phyloP scores from a whole-genome alignment of 2,113 vertebrate genomes.

The Cyanoliseus patagonus region DNA sequence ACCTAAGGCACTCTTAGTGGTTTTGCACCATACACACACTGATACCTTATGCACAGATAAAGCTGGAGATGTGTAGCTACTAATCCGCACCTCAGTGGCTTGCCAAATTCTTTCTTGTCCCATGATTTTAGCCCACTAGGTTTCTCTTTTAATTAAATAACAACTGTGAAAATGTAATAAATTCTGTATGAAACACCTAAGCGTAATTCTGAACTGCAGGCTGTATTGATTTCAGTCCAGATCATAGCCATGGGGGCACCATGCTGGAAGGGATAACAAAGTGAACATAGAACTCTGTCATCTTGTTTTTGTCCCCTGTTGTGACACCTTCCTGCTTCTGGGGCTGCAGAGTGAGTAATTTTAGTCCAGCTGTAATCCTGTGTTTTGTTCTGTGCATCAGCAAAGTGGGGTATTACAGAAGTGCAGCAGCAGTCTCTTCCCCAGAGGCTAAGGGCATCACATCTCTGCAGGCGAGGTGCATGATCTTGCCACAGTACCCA shows the following conservation, averaged over 20 bases:
- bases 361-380: not conserved
- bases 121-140: slow-evolving; percentile 6
- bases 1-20: not conserved
- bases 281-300: not conserved
- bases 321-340: slow-evolving; percentile 18
- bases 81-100: slow-evolving; percentile 9
- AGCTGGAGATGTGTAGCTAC: not conserved
- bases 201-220: not conserved
- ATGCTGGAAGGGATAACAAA: not conserved
- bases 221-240: slow-evolving; percentile 16
- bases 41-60: slow-evolving; percentile 13
- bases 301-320: slow-evolving; percentile 4
- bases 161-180: slow-evolving; percentile 35
- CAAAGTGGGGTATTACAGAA: not conserved
- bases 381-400: not conserved
- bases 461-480: slow-evolving; percentile 4
- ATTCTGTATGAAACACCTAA: not conserved
- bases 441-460: not conserved
- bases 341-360: not conserved
- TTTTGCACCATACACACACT: not conserved
- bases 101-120: slow-evolving; percentile 36
- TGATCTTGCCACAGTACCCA: slow-evolving; percentile 25
- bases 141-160: slow-evolving; percentile 48
- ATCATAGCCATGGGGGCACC: not conserved
- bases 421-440: not conserved